phyloP scores from a whole-genome alignment of 2,888 invertebrate species.

The Macrosiphum euphorbiae region DNA sequence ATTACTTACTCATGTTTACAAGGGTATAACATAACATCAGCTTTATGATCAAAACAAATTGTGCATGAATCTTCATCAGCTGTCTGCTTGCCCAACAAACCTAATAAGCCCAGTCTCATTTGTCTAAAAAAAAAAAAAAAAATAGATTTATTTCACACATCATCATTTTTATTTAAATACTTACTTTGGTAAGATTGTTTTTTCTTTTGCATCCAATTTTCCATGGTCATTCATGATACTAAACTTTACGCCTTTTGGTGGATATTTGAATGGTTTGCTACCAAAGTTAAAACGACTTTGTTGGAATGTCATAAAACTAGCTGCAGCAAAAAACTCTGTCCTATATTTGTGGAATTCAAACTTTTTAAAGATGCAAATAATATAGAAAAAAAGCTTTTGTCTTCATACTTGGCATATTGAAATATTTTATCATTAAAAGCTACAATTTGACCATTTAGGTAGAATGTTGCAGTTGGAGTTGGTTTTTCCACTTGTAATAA shows the following conservation, averaged over 20 bases:
- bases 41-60: conserved; percentile 86
- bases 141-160: background rate
- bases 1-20: conserved; percentile 84
- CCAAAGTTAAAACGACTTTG: conserved; percentile 96
- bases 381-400: background rate
- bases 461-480: conserved; percentile 79
- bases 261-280: conserved; percentile 81
- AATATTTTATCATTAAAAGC: conserved; percentile 82
- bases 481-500: conserved; percentile 82
- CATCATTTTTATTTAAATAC: background rate
- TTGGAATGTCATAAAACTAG: conserved; percentile 97
- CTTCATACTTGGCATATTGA: conserved; percentile 78
- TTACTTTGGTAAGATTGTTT: conserved; percentile 83
- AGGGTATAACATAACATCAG: conserved; percentile 81
- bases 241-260: conserved; percentile 79
- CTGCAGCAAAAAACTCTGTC: conserved; percentile 92
- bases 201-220: conserved; percentile 81
- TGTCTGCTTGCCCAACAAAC: conserved; percentile 80
- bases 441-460: conserved; percentile 83
- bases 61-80: conserved; percentile 88
- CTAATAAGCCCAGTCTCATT: conserved; percentile 82
- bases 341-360: conserved; percentile 71
- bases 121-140: conserved; percentile 73
- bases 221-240: conserved; percentile 85
- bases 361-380: background rate